Base-by-base conservation (phyloP, 2,888 invertebrate genomes). In the Drosophila austrosaltans region DNA sequence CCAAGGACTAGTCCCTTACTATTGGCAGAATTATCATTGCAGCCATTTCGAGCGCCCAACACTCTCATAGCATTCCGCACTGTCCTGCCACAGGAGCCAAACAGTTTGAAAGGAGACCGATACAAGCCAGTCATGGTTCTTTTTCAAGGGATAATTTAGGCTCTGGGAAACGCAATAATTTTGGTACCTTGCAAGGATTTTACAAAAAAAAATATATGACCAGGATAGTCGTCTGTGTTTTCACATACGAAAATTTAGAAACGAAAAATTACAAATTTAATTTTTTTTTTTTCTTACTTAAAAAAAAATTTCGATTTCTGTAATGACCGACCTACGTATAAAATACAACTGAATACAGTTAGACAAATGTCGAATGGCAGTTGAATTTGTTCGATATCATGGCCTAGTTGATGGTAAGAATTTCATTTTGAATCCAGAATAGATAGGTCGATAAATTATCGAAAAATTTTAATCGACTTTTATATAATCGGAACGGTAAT, bases 1-100 rank as follows among this genome's bases (percentile, higher is more conserved):
- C 94, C 94, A 20, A 94, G 89, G 12, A 94, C 93, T 53, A 94
- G n/a, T 3, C 86, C 86, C 62, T 62, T 82, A 1, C 62, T 53
- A 2, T 28, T 22, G 0, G 48, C 20, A n/a, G 36, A 30, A 3
- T 28, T 10, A 0, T 59, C 56, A n/a, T 39, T 63, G 42, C 81
- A 80, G 1, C 68, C 36, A 12, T 61, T 69, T 0, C 87, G 70
- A 1, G 68, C 59, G 0, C 53, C 28, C 4, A 39, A 39, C n/a
- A 12, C 22, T 4, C 66, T 53, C 4, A 53, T 6, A 78, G 42
- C 12, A 73, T 48, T 6, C 54, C 6, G 16, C 16, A 22, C 7
- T 25, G 25, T 40, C 5, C 4, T 40, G 12, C 58, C 36, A n/a
- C 1, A 25, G 25, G 39, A 40, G 4, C 7, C 22, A 25, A 4